Percentiles rank a stretch among this genome's conserved stretches.
These are phyloP conservation scores for Lophius piscatorius DNA, from an alignment of 2,113 vertebrate genomes.

Conservation along the genomic window DNA sequence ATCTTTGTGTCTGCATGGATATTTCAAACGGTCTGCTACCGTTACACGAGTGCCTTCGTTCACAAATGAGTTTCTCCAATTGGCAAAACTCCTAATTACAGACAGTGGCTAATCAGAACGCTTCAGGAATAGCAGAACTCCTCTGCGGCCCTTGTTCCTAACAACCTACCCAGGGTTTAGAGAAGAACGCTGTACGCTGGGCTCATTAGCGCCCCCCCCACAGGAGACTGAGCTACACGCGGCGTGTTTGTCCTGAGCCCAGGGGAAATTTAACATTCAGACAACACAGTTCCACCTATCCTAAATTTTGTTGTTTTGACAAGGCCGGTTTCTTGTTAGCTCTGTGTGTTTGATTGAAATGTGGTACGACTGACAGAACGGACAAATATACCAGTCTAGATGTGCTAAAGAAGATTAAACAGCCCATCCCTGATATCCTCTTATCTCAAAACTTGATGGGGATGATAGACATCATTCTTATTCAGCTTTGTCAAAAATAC, in stretches of 20 bases:
- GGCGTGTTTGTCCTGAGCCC: slow-evolving; percentile 44
- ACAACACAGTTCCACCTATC: slow-evolving; percentile 14
- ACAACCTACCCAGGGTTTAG: slow-evolving; percentile 29
- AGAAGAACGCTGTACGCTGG: slow-evolving; percentile 10
- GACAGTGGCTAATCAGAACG: slow-evolving; percentile 14
- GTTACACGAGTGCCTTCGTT: background rate
- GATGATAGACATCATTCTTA: slow-evolving; percentile 5
- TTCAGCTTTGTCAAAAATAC: background rate
- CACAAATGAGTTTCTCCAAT: slow-evolving; percentile 4
- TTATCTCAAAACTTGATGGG: no score
- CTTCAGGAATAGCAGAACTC: slow-evolving; percentile 26
- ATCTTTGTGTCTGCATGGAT: background rate
- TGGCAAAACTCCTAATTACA: slow-evolving; percentile 40
- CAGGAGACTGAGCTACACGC: slow-evolving; percentile 38
- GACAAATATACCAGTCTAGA: no score
- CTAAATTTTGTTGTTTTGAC: slow-evolving; percentile 35
- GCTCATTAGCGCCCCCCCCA: slow-evolving; percentile 48
- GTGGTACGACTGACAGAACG: slow-evolving; percentile 25
- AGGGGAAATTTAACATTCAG: slow-evolving; percentile 60
- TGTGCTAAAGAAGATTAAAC: slow-evolving; percentile 26
- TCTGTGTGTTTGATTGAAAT: background rate
- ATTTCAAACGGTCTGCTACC: slow-evolving; percentile 3
- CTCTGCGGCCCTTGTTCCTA: slow-evolving; percentile 9
- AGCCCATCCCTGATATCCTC: background rate
- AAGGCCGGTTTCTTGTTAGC: slow-evolving; percentile 30